Conservation (phyloP, 92 coral and sea anemone genomes). For the Heteractis magnifica region DNA sequence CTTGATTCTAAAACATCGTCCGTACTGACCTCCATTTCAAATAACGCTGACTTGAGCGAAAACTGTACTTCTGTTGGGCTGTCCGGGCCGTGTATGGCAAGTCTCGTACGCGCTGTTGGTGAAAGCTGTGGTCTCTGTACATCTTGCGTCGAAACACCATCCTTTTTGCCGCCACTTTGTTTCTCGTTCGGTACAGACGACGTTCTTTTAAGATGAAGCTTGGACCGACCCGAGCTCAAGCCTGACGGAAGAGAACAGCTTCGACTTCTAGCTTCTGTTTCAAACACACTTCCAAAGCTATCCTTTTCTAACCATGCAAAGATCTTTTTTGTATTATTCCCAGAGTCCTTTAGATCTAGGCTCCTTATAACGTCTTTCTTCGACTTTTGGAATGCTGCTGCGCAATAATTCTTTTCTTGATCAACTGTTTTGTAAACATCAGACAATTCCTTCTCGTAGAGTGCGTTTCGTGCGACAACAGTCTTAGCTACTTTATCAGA, state of each 20-base stretch:
- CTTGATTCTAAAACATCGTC: conserved; percentile 10
- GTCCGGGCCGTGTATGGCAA: background rate
- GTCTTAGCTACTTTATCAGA: conserved; percentile 33
- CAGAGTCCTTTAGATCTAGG: background rate
- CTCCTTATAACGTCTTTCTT: conserved; percentile 11
- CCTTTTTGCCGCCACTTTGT: background rate
- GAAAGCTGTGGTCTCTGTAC: background rate
- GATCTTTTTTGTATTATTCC: background rate
- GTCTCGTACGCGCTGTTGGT: background rate
- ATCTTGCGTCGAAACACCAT: background rate
- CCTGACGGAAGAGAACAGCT: conserved; percentile 23
- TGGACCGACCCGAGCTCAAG: background rate
- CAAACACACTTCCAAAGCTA: conserved; percentile 1
- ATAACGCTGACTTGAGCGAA: background rate
- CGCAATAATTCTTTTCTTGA: conserved; percentile 11
- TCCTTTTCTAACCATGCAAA: background rate
- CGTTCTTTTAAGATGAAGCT: background rate
- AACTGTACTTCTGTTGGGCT: conserved; percentile 8
- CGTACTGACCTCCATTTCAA: background rate
- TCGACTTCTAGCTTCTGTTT: conserved; percentile 2
- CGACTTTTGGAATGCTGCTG: conserved; percentile 3
- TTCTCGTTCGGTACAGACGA: background rate
- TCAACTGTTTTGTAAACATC: conserved; percentile 17
- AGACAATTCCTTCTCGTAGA: conserved; percentile 27
- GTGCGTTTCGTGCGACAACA: conserved; percentile 6